These are phyloP conservation scores for Liasis olivaceus DNA, from an alignment of 2,797 vertebrate genomes.

Conservation along the genomic window DNA sequence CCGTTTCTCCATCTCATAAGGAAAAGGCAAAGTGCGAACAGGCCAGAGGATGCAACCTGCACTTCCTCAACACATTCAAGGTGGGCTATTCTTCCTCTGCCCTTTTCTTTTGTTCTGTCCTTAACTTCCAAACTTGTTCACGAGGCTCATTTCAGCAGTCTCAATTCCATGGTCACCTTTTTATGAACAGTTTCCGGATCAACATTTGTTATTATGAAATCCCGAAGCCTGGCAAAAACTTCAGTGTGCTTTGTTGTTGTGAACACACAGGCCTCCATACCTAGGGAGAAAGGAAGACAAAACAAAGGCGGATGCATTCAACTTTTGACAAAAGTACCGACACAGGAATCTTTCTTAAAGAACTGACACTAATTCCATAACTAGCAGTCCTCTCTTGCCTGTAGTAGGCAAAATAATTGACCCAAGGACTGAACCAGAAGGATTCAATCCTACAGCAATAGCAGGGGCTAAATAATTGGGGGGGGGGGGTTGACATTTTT, in stretches of 20 bases:
- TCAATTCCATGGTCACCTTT: conserved; percentile 78
- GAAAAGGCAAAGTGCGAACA: neutral
- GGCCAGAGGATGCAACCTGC: neutral
- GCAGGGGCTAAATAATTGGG: neutral
- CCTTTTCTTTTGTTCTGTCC: neutral
- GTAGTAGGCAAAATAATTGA: neutral
- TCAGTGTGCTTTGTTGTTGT: conserved; percentile 81
- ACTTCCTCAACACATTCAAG: neutral
- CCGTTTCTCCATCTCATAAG: neutral
- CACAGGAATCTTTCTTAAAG: neutral
- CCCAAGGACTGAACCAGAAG: neutral
- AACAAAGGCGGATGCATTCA: neutral
- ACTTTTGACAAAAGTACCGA: neutral
- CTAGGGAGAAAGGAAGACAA: conserved; percentile 65
- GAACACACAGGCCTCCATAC: conserved; percentile 83
- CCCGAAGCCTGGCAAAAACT: conserved; percentile 84
- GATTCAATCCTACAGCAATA: neutral
- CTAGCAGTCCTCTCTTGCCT: too few relatives aligned
- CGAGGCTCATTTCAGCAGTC: neutral
- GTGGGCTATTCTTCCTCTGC: neutral
- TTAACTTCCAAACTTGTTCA: too few relatives aligned
- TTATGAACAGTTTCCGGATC: conserved; percentile 87
- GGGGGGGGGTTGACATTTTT: neutral
- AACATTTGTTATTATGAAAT: conserved; percentile 85
- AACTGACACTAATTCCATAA: neutral